Evolutionary conservation across 2,113 vertebrate species (phyloP), one percentile per base, ranked within the genome.

Genomic region (Dinomys branickii): DNA sequence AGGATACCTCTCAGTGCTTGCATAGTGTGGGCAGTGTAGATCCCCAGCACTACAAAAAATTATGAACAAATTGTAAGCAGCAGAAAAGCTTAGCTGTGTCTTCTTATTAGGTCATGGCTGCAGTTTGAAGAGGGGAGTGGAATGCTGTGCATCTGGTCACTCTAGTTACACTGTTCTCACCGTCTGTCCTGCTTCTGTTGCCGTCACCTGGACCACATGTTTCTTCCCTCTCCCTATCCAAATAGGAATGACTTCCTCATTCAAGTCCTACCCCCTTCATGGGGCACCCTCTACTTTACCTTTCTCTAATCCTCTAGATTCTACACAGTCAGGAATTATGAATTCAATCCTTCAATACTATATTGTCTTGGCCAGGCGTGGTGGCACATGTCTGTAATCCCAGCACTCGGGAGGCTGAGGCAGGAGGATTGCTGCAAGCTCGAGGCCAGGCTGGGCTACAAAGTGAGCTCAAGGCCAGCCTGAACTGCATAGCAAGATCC

Each of bases 251-350:
- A 90, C 52, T 56, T 84, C 65, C 67, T 63, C 30, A 2, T n/a
- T 88, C 82, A 88, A 71, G 54, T 80, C 16, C 19, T n/a, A 28
- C 16, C 8, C 19, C 14, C 73, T 95, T 96, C 14, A 85, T 9
- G 26, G 16, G 47, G 44, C 1, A 20, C 69, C 22, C 35, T 41
- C n/a, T 73, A 28, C 30, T 91, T 86, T 38, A 38, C 7, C 33
- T 91, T 89, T 94, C 65, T 92, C 56, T 63, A 88, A 59, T 78
- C 67, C 78, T 91, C 47, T 90, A 94, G 91, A 95, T 82, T 88
- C 54, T 92, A 61, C 90, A 90, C 35, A 28, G 38, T 90, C 77
- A 71, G 22, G 35, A 93, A 63, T 88, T 93, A 92, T 65, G 95
- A 85, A 65, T 65, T 24, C 78, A 38, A 89, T 67, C 16, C 90